Evolutionary conservation across 2,113 vertebrate species (phyloP), one percentile per base, ranked within the genome.

Genomic region (Chamaea fasciata): DNA sequence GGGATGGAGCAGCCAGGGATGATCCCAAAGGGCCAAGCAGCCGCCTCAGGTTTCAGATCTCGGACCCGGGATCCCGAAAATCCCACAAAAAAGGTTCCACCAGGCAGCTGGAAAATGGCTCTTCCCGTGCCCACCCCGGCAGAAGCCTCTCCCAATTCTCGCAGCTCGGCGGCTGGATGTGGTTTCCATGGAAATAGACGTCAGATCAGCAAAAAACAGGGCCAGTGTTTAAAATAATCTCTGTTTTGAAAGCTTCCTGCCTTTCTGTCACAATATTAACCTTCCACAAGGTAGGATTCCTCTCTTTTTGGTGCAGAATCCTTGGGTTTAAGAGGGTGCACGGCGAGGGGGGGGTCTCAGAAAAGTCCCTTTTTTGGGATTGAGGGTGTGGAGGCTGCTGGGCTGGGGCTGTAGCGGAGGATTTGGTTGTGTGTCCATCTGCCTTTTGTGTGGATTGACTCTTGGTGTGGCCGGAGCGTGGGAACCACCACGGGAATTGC

Each of bases 131-230:
- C 92, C 83, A 46, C 81, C 44, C 62, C 15, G 2, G 86, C 83
- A 80, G 68, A 92, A 97, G 96, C 92, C 97, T 94, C 88, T 95
- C 94, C 93, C 96, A 95, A 3, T 94, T 97, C 97, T 47, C 95
- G 97, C 94, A 96, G 97, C 97, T 97, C 93, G 7, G 39, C 35
- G 86, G 80, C 96, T 96, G 83, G 96, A 96, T 96, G 85, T 97
- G 96, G 98, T 98, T 98, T 97, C 98, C 98, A 98, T 98, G 97
- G 98, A 98, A 98, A 98, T 97, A 98, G 97, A 97, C 95, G 94
- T 98, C 97, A 96, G 97, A 97, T 97, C 95, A 83, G 89, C 65
- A 90, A 85, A 86, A 94, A 92, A 73, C 92, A 80, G 96, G 94
- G 62, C 96, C 97, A 97, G 87, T 89, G 82, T 90, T 98, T 97